Conservation (phyloP, 2,888 invertebrate species). For the Euproctis similis region DNA sequence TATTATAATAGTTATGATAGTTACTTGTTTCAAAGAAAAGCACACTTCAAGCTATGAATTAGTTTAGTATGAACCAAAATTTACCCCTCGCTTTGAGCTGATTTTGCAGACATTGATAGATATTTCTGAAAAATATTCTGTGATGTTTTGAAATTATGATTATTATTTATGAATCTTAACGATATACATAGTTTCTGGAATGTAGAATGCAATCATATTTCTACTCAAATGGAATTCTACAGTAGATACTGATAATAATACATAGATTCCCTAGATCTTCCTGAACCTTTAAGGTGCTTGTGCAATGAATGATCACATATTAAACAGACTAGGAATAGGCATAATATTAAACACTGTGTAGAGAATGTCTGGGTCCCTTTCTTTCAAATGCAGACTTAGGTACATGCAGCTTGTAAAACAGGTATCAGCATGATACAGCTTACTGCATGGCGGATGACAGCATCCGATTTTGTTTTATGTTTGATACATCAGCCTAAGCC, state of each 20-base stretch:
- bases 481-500: slow-evolving; percentile 71
- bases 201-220: slow-evolving; percentile 14
- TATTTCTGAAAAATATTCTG: slow-evolving; percentile 4
- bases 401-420: slow-evolving; percentile 55
- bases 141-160: slow-evolving; percentile 3
- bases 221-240: slow-evolving; percentile 11
- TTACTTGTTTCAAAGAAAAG: slow-evolving; percentile 7
- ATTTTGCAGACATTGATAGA: slow-evolving; percentile 8
- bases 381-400: slow-evolving; percentile 28
- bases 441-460: slow-evolving; percentile 71
- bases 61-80: slow-evolving; percentile 12
- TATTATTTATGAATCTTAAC: slow-evolving; percentile 3
- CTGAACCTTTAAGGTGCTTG: slow-evolving; percentile 22
- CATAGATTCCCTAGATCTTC: slow-evolving; percentile 18
- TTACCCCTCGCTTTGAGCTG: slow-evolving; percentile 18
- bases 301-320: slow-evolving; percentile 19
- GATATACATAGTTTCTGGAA: slow-evolving; percentile 12
- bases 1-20: slow-evolving; percentile 9
- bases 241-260: slow-evolving; percentile 13
- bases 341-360: slow-evolving; percentile 19
- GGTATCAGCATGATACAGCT: slow-evolving; percentile 72
- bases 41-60: slow-evolving; percentile 13
- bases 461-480: slow-evolving; percentile 69
- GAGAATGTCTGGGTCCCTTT: slow-evolving; percentile 21
- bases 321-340: slow-evolving; percentile 12